phyloP scores from a whole-genome alignment of 2,888 invertebrate genomes.

The Serrognathus titanus region DNA sequence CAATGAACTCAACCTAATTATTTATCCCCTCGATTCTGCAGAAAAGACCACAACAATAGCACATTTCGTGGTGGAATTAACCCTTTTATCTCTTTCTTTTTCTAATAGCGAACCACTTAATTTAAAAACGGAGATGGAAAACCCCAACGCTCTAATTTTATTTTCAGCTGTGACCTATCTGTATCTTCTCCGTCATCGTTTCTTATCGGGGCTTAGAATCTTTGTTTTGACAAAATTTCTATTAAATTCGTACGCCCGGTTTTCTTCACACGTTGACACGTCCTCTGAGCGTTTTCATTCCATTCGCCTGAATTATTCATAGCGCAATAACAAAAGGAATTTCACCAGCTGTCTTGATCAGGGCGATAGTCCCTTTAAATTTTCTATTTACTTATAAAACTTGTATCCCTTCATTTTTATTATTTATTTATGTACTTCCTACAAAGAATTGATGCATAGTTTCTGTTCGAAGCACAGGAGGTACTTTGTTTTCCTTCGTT shows the following conservation, averaged over 20 bases:
- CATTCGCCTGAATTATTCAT: slow-evolving; percentile 20
- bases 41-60: slow-evolving; percentile 1
- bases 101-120: slow-evolving; percentile 3
- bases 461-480: too few relatives aligned
- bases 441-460: too few relatives aligned
- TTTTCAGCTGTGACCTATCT: slow-evolving; percentile 13
- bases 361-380: background rate
- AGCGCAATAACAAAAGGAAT: slow-evolving; percentile 5
- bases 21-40: slow-evolving; percentile 2
- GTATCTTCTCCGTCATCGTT: slow-evolving; percentile 25
- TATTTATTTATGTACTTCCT: too few relatives aligned
- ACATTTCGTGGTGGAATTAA: slow-evolving; percentile 5
- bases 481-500: too few relatives aligned
- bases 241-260: slow-evolving; percentile 30
- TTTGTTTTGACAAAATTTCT: slow-evolving; percentile 32
- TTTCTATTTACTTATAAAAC: too few relatives aligned
- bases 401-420: too few relatives aligned
- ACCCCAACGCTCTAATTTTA: slow-evolving; percentile 6
- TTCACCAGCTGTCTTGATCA: slow-evolving; percentile 15
- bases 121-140: slow-evolving; percentile 11
- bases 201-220: slow-evolving; percentile 30
- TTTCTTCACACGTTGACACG: slow-evolving; percentile 21
- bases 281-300: slow-evolving; percentile 18
- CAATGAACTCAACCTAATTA: slow-evolving; percentile 7
- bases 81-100: slow-evolving; percentile 7